Evolutionary conservation across 92 coral and sea anemone species (phyloP).

Genomic region (Epizoanthus fatuus): DNA sequence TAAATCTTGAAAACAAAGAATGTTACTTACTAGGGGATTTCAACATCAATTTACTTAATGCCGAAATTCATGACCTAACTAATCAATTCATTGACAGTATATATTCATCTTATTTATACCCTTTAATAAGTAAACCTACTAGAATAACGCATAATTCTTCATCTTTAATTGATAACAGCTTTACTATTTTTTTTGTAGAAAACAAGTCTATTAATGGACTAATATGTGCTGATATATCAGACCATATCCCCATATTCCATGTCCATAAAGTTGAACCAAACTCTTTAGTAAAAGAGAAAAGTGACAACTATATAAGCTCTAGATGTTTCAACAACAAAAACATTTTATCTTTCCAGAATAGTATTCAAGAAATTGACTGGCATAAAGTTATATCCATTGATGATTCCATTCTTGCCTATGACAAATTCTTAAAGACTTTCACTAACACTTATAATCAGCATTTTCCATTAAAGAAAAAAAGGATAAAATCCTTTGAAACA

Average conservation of each 20-base stretch:
- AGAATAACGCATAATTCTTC: conserved; percentile 22
- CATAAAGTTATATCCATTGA: conserved; percentile 24
- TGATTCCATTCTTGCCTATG: conserved; percentile 19
- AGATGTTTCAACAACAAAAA: conserved; percentile 3
- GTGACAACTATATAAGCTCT: conserved; percentile 3
- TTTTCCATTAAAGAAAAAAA: conserved; percentile 44
- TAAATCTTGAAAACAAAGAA: conserved; percentile 17
- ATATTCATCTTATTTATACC: conserved; percentile 7
- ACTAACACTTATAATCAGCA: conserved; percentile 13
- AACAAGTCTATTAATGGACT: conserved; percentile 35
- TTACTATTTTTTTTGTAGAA: conserved; percentile 15
- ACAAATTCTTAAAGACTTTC: conserved; percentile 18
- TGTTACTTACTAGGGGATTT: conserved; percentile 7
- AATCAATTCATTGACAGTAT: conserved; percentile 30
- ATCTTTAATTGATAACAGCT: conserved; percentile 22
- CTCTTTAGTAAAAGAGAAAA: not conserved
- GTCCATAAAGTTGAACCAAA: conserved; percentile 13
- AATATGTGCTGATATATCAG: conserved; percentile 41
- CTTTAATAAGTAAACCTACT: conserved; percentile 32
- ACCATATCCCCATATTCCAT: conserved; percentile 43
- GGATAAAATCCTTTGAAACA: conserved; percentile 5
- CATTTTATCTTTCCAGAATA: not conserved
- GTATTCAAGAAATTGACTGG: conserved; percentile 7
- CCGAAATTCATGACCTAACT: not conserved
- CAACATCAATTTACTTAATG: conserved; percentile 17